phyloP scores from a whole-genome alignment of 1,140 invertebrate species.

The Atopsyche davidsoni region DNA sequence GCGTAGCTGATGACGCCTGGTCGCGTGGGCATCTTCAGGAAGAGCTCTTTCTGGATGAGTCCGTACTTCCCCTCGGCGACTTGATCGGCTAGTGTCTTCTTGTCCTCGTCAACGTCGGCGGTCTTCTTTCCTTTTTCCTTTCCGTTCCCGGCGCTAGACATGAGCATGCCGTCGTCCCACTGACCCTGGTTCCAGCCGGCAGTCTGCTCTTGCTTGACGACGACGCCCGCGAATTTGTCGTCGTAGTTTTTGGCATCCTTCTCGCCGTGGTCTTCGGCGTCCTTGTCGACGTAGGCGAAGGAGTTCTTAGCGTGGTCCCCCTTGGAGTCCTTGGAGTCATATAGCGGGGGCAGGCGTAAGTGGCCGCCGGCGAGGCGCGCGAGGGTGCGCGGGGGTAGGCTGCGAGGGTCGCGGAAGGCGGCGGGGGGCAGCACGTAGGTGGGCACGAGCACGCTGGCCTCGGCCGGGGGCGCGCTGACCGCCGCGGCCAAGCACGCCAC shows the following conservation, averaged over 20 bases:
- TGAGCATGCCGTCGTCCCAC: conserved; percentile 60
- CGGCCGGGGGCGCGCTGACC: conserved; percentile 33
- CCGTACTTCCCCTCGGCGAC: conserved; percentile 85
- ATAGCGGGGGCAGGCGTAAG: conserved; percentile 41
- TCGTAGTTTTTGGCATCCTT: conserved; percentile 25
- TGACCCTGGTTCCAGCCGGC: conserved; percentile 50
- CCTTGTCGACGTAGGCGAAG: conserved; percentile 36
- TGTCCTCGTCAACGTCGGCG: conserved; percentile 64
- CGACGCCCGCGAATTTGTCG: conserved; percentile 43
- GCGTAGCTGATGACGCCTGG: conserved; percentile 77
- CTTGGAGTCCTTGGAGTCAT: conserved; percentile 1
- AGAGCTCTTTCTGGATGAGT: conserved; percentile 79
- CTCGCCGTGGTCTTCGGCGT: conserved; percentile 14
- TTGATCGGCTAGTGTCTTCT: conserved; percentile 77
- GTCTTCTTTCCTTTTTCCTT: conserved; percentile 50
- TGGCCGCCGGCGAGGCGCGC: conserved; percentile 58
- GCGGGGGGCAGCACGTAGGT: conserved; percentile 48
- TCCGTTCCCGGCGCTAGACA: conserved; percentile 60
- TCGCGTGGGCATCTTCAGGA: conserved; percentile 56
- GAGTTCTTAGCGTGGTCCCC: conserved; percentile 39
- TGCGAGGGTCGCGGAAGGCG: conserved; percentile 47
- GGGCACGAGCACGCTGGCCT: conserved; percentile 45
- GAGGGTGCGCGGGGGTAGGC: conserved; percentile 43
- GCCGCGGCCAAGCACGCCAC: conserved; percentile 18
- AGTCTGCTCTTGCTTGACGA: conserved; percentile 39